Evolutionary conservation across 2,797 vertebrate genomes (phyloP), one percentile per base, ranked within the genome.

Genomic region (Psittacula echo): DNA sequence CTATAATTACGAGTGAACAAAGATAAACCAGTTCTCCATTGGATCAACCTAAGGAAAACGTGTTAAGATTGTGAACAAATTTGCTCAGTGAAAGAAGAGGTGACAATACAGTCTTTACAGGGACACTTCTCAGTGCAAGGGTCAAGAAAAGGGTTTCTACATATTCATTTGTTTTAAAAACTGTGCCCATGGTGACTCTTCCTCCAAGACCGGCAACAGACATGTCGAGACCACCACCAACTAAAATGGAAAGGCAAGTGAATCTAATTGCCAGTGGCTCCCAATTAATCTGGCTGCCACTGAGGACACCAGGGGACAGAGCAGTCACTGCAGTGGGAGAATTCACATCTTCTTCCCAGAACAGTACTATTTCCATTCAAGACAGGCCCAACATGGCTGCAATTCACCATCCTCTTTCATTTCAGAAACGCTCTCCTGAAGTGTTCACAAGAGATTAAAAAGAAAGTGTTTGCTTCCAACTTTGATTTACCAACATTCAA

Each of bases 1-100:
- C 76, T 83, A 77, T 82, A 94, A 83, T 81, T 84, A 78, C 11
- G 0, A 84, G 79, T 58, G 89, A 93, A 85, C 76, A 94, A 91
- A 85, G 72, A 71, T 77, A 74, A 92, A 73, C 61, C 89, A 80
- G 53, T 53, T 87, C 54, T 87, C 61, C 56, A 11, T 50, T 84
- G 79, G 79, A 91, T 53, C 76, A 58, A 42, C 39, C 34, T 19
- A 32, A 68, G 58, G 80, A 78, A 90, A 78, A 95, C 73, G 67
- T 50, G 76, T 68, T 70, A 54, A 51, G 74, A 86, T 21, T 50
- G 72, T 44, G 83, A 90, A 88, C 21, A 11, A 84, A 86, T 93
- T 72, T 84, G 24, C 34, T 34, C 44, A 37, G 13, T 42, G 70
- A 81, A 93, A 88, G 73, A 70, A 73, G 10, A 34, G 64, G 73